Conservation (phyloP, 2,113 vertebrate species). For the Neomonachus schauinslandi region DNA sequence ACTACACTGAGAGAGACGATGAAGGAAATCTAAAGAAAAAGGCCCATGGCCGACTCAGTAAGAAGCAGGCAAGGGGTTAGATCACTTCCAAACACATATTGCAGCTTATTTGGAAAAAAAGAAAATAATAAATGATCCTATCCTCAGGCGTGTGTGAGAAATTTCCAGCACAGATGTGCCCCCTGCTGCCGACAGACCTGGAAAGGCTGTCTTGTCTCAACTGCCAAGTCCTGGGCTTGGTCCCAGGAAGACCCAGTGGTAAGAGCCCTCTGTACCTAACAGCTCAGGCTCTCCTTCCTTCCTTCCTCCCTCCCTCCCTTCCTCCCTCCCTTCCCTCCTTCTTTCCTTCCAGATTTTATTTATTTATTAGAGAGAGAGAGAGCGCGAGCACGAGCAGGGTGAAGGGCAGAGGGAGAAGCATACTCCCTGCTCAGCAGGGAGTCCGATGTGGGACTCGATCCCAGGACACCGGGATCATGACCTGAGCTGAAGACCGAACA, state of each 20-base stretch:
- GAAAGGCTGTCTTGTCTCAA: neutral
- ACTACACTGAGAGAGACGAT: neutral
- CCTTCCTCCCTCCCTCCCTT: too few relatives aligned
- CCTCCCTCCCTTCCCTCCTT: too few relatives aligned
- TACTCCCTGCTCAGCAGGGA: too few relatives aligned
- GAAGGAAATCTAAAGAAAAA: neutral
- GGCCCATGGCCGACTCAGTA: neutral
- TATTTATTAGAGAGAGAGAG: too few relatives aligned
- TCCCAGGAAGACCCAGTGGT: neutral
- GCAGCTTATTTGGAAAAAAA: neutral
- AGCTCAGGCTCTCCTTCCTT: neutral
- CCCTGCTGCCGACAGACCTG: neutral
- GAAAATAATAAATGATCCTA: neutral
- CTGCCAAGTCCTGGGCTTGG: neutral
- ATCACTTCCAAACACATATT: neutral
- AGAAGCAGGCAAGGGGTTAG: neutral
- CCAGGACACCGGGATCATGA: neutral
- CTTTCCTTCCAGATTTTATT: too few relatives aligned
- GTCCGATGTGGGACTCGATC: too few relatives aligned
- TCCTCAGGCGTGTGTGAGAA: neutral
- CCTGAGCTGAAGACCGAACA: neutral
- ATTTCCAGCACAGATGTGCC: constrained; percentile 27
- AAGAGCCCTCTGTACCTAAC: rapidly evolving
- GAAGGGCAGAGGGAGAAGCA: too few relatives aligned
- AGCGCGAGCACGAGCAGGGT: too few relatives aligned